phyloP scores from a whole-genome alignment of 2,797 vertebrate genomes.

The Ambastaia sidthimunki region DNA sequence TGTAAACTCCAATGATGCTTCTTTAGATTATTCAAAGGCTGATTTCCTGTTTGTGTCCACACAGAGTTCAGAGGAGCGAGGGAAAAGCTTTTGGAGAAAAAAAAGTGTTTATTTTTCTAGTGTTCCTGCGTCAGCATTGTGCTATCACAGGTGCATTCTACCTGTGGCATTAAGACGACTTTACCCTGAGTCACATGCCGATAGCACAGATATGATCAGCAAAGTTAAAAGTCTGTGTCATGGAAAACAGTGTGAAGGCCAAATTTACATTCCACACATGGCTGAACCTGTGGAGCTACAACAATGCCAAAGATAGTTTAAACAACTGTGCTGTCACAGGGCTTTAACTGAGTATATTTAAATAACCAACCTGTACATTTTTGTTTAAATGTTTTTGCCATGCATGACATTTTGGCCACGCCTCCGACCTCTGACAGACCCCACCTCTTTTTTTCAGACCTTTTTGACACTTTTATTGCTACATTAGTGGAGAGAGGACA shows the following conservation, averaged over 20 bases:
- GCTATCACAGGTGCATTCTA: background rate
- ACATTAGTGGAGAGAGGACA: background rate
- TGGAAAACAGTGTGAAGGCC: conserved; percentile 29
- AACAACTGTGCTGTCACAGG: background rate
- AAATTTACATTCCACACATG: conserved; percentile 47
- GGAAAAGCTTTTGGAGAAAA: background rate
- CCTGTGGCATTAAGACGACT: background rate
- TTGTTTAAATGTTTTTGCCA: background rate
- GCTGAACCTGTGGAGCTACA: background rate
- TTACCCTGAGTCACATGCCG: conserved; percentile 13
- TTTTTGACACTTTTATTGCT: background rate
- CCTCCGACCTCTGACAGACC: too few relatives aligned
- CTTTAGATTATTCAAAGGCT: conserved; percentile 3
- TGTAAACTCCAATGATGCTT: background rate
- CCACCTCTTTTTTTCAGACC: background rate
- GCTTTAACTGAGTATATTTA: background rate
- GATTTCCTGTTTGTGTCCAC: conserved; percentile 52
- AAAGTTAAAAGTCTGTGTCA: conserved; percentile 36
- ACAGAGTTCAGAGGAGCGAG: conserved; percentile 7
- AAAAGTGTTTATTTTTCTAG: conserved; percentile 4
- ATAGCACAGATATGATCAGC: conserved; percentile 2
- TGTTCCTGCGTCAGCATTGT: background rate
- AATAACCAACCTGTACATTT: background rate
- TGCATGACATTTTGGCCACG: background rate
- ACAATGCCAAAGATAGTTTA: conserved; percentile 11